These are phyloP conservation scores for Caenorhabditis macrosperma DNA, from an alignment of 2,888 invertebrate genomes.

Conservation along the genomic window DNA sequence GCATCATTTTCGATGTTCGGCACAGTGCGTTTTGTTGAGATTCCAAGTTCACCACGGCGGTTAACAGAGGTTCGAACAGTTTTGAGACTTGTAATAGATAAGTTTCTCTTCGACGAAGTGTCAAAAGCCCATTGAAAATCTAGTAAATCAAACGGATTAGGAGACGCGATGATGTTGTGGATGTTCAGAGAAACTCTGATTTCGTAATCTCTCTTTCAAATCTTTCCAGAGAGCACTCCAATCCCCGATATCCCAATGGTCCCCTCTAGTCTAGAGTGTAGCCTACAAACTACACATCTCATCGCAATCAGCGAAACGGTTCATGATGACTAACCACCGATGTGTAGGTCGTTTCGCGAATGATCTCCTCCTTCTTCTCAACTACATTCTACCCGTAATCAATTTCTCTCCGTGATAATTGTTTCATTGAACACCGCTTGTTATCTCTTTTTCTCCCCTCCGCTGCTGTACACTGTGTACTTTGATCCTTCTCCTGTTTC, in stretches of 20 bases:
- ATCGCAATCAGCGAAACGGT: neutral
- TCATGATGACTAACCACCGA: neutral
- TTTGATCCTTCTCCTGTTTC: constrained; percentile 8
- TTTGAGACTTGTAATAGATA: too few species aligned
- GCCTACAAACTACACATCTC: neutral
- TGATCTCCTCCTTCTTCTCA: too few species aligned
- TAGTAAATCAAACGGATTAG: too few species aligned
- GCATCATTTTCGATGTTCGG: too few species aligned
- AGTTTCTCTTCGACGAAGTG: too few species aligned
- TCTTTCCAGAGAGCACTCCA: neutral
- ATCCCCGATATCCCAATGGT: neutral
- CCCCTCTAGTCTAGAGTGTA: constrained; percentile 7
- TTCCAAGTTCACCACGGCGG: too few species aligned
- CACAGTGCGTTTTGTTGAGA: too few species aligned
- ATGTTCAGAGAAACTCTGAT: too few species aligned
- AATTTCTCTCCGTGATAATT: neutral
- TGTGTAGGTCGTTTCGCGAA: neutral
- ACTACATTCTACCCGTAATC: neutral
- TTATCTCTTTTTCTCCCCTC: neutral
- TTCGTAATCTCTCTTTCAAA: neutral
- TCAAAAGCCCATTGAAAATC: too few species aligned
- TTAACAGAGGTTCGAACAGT: too few species aligned
- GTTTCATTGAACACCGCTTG: neutral
- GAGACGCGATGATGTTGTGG: too few species aligned
- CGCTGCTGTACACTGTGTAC: neutral